A percentile compares a stretch with the other conserved stretches of the same genome.
Evolutionary conservation across 2,113 vertebrate species (phyloP).

Genomic region (Ammodytes dubius): DNA sequence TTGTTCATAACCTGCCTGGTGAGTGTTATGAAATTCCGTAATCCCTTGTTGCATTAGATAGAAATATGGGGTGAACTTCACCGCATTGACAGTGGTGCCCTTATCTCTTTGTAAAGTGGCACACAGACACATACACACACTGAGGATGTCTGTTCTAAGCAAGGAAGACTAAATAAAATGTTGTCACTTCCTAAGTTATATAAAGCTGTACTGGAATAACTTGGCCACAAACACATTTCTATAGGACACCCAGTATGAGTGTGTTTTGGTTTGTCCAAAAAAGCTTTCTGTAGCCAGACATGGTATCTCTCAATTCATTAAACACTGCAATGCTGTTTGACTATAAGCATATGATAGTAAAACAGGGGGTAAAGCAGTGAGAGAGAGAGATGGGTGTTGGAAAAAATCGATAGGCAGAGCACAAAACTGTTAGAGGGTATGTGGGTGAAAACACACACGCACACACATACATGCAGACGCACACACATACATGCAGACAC

Average conservation of each 20-base stretch:
- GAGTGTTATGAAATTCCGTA: constrained; percentile 1
- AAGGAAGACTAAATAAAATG: neutral
- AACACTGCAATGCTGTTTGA: constrained; percentile 61
- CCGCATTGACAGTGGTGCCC: neutral
- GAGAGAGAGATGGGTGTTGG: constrained; percentile 26
- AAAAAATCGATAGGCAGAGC: constrained; percentile 55
- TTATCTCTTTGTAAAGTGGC: neutral
- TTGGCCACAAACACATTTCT: constrained; percentile 18
- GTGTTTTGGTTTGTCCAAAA: constrained; percentile 40
- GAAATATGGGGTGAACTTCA: neutral
- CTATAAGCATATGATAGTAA: constrained; percentile 64
- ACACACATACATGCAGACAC: constrained; percentile 16
- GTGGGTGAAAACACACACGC: constrained; percentile 20
- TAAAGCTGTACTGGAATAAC: neutral
- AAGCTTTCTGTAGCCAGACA: constrained; percentile 50
- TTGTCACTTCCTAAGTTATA: constrained; percentile 15
- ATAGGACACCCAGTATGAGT: constrained; percentile 27
- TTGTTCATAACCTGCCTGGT: neutral
- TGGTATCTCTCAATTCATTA: constrained; percentile 43
- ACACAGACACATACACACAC: neutral
- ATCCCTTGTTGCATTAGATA: constrained; percentile 20
- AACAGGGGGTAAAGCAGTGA: neutral
- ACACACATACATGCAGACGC: neutral
- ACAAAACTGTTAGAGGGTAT: constrained; percentile 41
- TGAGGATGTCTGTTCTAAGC: neutral